These are phyloP conservation scores for Phymorhynchus buccinoides DNA, from an alignment of 1,140 invertebrate genomes.

Conservation along the genomic window DNA sequence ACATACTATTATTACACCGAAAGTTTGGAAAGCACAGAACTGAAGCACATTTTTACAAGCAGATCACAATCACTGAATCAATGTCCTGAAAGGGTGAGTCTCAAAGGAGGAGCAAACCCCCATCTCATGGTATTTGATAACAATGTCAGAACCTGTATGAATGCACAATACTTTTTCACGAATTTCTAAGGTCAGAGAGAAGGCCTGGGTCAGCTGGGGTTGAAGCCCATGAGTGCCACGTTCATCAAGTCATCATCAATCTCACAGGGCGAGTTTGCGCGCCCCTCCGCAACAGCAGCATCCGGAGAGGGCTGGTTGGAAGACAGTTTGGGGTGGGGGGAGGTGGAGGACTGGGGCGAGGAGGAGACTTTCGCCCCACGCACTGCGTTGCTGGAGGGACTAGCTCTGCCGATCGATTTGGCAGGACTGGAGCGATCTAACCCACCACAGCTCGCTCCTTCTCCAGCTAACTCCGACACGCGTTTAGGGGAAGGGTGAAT, in stretches of 20 bases:
- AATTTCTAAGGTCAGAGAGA: background rate
- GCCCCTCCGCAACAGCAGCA: slow-evolving; percentile 69
- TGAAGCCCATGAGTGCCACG: slow-evolving; percentile 78
- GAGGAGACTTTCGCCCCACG: slow-evolving; percentile 31
- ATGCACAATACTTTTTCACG: background rate
- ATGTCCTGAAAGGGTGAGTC: background rate
- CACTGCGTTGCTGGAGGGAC: slow-evolving; percentile 28
- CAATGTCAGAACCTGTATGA: background rate
- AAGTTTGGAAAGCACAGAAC: too few relatives aligned
- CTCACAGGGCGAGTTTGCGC: slow-evolving; percentile 80
- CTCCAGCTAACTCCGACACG: background rate
- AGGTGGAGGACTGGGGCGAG: slow-evolving; percentile 46
- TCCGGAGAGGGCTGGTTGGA: slow-evolving; percentile 64
- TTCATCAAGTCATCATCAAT: slow-evolving; percentile 93
- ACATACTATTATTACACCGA: background rate
- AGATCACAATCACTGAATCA: too few relatives aligned
- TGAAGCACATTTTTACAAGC: background rate
- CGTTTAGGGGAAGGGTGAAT: slow-evolving; percentile 34
- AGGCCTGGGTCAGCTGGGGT: slow-evolving; percentile 29
- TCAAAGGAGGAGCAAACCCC: background rate
- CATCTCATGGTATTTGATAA: background rate
- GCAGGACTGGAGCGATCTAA: slow-evolving; percentile 2
- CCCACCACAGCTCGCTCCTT: background rate
- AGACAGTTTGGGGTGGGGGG: slow-evolving; percentile 38
- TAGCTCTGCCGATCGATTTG: background rate